Evolutionary conservation across 2,797 vertebrate genomes (phyloP).

Genomic region (Trichosurus vulpecula): DNA sequence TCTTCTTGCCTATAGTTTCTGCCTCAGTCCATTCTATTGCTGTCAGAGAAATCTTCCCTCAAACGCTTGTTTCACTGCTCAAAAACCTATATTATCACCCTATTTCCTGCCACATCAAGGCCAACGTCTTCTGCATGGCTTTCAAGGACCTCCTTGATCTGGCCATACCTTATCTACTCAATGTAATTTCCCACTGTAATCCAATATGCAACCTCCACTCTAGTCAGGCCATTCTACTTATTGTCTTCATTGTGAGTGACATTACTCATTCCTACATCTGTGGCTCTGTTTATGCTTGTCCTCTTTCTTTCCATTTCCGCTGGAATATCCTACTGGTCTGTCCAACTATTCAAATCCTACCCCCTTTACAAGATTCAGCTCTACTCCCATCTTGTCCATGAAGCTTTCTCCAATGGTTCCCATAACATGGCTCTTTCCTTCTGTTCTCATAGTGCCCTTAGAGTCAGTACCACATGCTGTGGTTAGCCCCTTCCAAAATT

Average conservation of each 20-base stretch:
- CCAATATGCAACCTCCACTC: neutral
- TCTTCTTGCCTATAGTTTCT: neutral
- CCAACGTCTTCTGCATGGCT: neutral
- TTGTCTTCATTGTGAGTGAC: neutral
- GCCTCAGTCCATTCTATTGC: neutral
- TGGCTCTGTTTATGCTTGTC: neutral
- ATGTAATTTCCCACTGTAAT: neutral
- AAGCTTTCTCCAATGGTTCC: neutral
- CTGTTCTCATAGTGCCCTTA: neutral
- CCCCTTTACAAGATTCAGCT: neutral
- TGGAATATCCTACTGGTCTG: neutral
- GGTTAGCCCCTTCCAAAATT: neutral
- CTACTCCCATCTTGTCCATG: neutral
- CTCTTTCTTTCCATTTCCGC: neutral
- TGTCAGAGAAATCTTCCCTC: neutral
- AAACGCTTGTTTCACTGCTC: neutral
- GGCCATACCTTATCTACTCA: neutral
- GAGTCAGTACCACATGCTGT: neutral
- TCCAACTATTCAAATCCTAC: neutral
- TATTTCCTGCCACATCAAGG: neutral
- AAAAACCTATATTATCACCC: neutral
- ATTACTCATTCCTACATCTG: neutral
- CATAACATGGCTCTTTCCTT: neutral
- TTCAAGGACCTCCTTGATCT: neutral
- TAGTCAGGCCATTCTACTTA: neutral